phyloP scores from a whole-genome alignment of 2,113 vertebrate genomes.

The Tupaia chinensis region DNA sequence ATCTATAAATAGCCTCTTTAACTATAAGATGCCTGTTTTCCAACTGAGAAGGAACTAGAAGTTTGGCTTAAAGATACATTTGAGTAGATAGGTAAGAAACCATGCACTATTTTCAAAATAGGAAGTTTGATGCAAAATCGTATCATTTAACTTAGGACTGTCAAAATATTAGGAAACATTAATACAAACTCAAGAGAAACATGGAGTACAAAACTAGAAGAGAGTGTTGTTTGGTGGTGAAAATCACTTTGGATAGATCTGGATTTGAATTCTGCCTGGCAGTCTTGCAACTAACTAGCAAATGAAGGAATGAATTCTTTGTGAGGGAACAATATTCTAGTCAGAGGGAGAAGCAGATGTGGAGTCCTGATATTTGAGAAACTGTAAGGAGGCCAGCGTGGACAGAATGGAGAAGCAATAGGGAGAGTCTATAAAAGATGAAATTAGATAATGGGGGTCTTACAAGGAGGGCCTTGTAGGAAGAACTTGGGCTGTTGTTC shows the following conservation, averaged over 20 bases:
- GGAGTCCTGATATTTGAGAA: neutral
- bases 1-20: neutral
- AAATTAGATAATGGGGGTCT: neutral
- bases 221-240: neutral
- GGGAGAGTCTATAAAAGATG: neutral
- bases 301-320: neutral
- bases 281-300: neutral
- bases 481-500: neutral
- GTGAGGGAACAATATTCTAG: neutral
- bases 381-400: neutral
- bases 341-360: neutral
- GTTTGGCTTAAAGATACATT: neutral
- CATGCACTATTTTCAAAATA: conserved; percentile 27
- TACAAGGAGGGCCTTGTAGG: neutral
- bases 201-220: neutral
- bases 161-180: neutral
- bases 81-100: conserved; percentile 18
- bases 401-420: neutral
- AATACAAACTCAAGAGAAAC: neutral
- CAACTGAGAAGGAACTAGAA: conserved; percentile 4
- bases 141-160: conserved; percentile 44
- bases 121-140: neutral
- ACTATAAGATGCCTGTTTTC: neutral
- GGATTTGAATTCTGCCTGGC: neutral
- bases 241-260: neutral